Base-by-base conservation (phyloP, 2,797 vertebrate genomes). In the Acanthopagrus latus region DNA sequence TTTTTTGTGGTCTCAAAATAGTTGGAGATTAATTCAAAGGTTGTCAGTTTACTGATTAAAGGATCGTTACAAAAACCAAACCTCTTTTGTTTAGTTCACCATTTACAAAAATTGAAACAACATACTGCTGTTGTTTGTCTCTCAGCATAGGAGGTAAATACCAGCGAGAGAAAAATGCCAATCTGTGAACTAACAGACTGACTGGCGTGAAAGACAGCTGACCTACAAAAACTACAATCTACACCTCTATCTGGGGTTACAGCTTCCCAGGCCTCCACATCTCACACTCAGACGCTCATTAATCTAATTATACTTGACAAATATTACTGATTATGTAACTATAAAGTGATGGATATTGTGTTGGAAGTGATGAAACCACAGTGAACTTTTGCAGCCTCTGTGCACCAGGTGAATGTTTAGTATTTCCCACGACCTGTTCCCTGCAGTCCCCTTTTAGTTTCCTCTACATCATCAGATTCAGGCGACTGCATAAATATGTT, bases 391-490 rank as follows among this genome's bases (percentile, higher is more conserved):
- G 21, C 58, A 51, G 38, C 25, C 52, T 74, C 14, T 27, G 10
- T 43, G 56, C 16, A 38, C 17, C n/a, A 72, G 63, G 29, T 52
- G 25, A 72, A 44, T 57, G 41, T 41, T 64, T 21, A 16, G 21
- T 38, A 33, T 65, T 62, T 47, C 18, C 18, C 13, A 54, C 18
- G 21, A 60, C n/a, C 12, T 23, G 20, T 29, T 54, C 44, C 10
- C 46, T 50, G 51, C 47, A 43, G 7, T 64, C 29, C 12, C 18
- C 29, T 62, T 63, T 29, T 43, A 46, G 17, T 58, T 83, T 80
- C 50, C 55, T 70, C 50, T 71, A 38, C 58, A 68, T 82, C 80
- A 69, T 69, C 74, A 73, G 10, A 84, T 75, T 60, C 52, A 25
- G 46, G 11, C 20, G 18, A 23, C 47, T 10, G 73, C 66, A 54